Conservation (phyloP, 2,113 vertebrate species). For the Seriola aureovittata region DNA sequence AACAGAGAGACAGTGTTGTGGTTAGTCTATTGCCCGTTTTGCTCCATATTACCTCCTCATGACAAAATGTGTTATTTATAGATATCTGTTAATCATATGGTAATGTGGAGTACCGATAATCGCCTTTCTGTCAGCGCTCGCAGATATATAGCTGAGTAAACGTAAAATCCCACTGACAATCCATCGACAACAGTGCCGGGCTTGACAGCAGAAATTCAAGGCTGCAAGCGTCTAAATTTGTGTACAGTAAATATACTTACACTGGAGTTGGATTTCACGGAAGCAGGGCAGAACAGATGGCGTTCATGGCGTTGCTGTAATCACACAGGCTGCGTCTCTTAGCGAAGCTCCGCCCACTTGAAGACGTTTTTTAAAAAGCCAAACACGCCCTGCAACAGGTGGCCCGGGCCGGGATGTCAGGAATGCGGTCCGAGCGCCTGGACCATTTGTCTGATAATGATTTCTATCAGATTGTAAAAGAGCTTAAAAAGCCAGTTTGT, state of each 20-base stretch:
- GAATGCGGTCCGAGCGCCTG: neutral
- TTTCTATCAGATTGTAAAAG: conserved; percentile 14
- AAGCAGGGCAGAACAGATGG: conserved; percentile 75
- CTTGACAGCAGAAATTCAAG: conserved; percentile 10
- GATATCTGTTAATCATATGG: neutral
- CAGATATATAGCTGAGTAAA: neutral
- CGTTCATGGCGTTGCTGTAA: conserved; percentile 42
- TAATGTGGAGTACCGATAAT: conserved; percentile 28
- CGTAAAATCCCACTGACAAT: conserved; percentile 26
- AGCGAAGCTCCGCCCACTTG: conserved; percentile 79
- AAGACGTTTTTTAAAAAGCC: conserved; percentile 74
- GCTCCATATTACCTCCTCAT: neutral
- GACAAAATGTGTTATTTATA: conserved; percentile 29
- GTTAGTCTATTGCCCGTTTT: neutral
- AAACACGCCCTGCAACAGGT: conserved; percentile 80
- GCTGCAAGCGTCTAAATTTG: conserved; percentile 62
- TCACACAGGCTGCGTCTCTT: conserved; percentile 44
- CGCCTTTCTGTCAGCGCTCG: conserved; percentile 35
- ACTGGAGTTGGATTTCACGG: conserved; percentile 64
- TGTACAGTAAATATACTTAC: conserved; percentile 79
- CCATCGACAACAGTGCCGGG: neutral
- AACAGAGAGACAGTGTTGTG: neutral
- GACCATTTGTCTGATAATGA: neutral
- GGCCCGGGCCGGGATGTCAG: conserved; percentile 1
- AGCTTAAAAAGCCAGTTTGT: neutral